Conservation (phyloP, 2,888 invertebrate species). For the Nemoura dubitans region DNA sequence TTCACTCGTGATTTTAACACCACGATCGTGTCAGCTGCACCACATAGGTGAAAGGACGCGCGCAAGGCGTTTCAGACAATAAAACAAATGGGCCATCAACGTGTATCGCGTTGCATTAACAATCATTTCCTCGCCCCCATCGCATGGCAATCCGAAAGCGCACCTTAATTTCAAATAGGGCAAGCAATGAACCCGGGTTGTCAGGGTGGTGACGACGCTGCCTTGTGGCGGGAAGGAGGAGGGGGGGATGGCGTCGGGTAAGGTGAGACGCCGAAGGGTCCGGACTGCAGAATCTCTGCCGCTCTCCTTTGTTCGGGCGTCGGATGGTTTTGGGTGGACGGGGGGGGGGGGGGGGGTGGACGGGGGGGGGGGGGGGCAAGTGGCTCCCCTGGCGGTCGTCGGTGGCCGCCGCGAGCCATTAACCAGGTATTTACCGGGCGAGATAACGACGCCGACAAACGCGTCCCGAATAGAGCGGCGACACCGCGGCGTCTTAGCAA, state of each 20-base stretch:
- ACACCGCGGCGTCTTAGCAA: constrained; percentile 24
- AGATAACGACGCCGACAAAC: constrained; percentile 36
- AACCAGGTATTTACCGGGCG: constrained; percentile 42
- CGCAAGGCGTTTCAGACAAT: too few relatives aligned
- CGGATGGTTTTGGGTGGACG: neutral
- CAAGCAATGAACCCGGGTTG: neutral
- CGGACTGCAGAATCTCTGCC: constrained; percentile 17
- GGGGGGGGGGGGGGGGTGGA: constrained; percentile 23
- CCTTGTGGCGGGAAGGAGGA: neutral
- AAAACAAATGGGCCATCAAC: too few relatives aligned
- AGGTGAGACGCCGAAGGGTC: constrained; percentile 31
- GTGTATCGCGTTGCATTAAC: too few relatives aligned
- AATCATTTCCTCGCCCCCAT: too few relatives aligned
- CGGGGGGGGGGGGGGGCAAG: constrained; percentile 25
- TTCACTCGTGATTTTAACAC: too few relatives aligned
- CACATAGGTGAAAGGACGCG: too few relatives aligned
- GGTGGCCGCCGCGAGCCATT: constrained; percentile 38
- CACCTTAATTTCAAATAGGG: neutral
- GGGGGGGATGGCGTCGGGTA: constrained; percentile 8
- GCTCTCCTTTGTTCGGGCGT: neutral
- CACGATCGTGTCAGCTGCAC: too few relatives aligned
- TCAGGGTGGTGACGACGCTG: neutral
- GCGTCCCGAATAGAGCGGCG: constrained; percentile 19
- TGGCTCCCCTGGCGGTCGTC: constrained; percentile 38
- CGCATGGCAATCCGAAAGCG: too few relatives aligned